Base-by-base conservation (phyloP, 1,140 invertebrate species). In the Platyscapa corneri region DNA sequence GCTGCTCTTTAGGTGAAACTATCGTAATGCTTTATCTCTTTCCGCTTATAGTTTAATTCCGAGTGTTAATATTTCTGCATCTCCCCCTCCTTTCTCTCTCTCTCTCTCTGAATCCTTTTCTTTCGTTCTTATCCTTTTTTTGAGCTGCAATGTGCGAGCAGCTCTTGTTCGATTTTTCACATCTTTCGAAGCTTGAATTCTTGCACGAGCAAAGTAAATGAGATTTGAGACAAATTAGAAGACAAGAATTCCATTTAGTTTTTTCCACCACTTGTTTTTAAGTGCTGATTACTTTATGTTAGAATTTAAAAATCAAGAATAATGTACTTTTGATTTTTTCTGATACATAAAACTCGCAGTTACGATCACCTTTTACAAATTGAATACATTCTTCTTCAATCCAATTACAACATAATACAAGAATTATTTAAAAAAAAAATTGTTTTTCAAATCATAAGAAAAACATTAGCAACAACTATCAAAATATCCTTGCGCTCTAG, bases 31-130 rank as follows among this genome's bases (percentile, higher is more conserved):
- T 74, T 74, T 74, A 74, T 74, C 39, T 74, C 37, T 74, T 74
- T 74, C 23, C 23, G 37, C 37, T 6, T 74, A 74, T 74, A 74
- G 70, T 74, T 74, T 74, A 74, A 74, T 74, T 20, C 37, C 27
- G 1, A 34, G 70, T 39, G 23, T 74, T 74, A 74, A 74, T 74
- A 74, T 42, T 74, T 37, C 37, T 67, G 6, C 30, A 74, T 39
- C 37, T 53, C 46, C 23, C n/a, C 18, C 42, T 53, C 46, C 34
- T 27, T 42, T 20, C 12, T 6, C 27, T 20, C 30, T 20, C 27
- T 30, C 23, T 6, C 6, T n/a, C n/a, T 75, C 18, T 67, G 12
- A 3, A 10, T 12, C 5, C 32, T 67, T 46, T 46, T n/a, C 39
- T 32, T n/a, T 32, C 20, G 10, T 27, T 37, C 16, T 37, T 7